Evolutionary conservation across 2,888 invertebrate genomes (phyloP).

Genomic region (Allophyes oxyacanthae): DNA sequence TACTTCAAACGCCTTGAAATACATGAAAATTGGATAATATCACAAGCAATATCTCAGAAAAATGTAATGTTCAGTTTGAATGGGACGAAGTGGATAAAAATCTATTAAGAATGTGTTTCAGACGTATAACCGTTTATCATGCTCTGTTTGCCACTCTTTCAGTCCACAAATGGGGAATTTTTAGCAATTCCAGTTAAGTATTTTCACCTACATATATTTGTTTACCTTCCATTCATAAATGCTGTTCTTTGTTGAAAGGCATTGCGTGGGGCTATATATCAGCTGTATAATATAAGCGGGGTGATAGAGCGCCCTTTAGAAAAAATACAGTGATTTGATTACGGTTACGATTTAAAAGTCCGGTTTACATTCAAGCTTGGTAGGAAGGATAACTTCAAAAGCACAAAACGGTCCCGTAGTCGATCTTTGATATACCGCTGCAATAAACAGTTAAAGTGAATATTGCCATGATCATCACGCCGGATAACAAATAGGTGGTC

Average conservation of each 20-base stretch:
- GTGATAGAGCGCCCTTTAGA: constrained; percentile 24
- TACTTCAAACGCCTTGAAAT: constrained; percentile 5
- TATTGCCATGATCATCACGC: too few species aligned
- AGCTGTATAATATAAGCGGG: constrained; percentile 2
- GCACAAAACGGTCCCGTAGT: background rate
- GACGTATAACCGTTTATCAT: constrained; percentile 26
- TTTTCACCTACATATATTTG: constrained; percentile 16
- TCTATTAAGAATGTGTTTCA: constrained; percentile 32
- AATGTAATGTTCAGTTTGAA: constrained; percentile 2
- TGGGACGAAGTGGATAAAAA: constrained; percentile 24
- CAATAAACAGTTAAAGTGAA: too few species aligned
- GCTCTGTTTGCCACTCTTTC: constrained; percentile 23
- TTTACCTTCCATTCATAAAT: constrained; percentile 9
- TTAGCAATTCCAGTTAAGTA: constrained; percentile 10
- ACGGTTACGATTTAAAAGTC: constrained; percentile 20
- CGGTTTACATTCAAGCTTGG: constrained; percentile 7
- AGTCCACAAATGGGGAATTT: constrained; percentile 22
- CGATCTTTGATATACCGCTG: too few species aligned
- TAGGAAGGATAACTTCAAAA: constrained; percentile 19
- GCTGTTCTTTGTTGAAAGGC: background rate
- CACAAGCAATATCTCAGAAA: too few species aligned
- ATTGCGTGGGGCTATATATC: background rate
- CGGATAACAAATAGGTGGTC: too few species aligned
- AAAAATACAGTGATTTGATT: constrained; percentile 34
- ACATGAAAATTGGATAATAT: too few species aligned